Conservation (phyloP, 2,888 invertebrate genomes). For the Drosophila multiciliata region DNA sequence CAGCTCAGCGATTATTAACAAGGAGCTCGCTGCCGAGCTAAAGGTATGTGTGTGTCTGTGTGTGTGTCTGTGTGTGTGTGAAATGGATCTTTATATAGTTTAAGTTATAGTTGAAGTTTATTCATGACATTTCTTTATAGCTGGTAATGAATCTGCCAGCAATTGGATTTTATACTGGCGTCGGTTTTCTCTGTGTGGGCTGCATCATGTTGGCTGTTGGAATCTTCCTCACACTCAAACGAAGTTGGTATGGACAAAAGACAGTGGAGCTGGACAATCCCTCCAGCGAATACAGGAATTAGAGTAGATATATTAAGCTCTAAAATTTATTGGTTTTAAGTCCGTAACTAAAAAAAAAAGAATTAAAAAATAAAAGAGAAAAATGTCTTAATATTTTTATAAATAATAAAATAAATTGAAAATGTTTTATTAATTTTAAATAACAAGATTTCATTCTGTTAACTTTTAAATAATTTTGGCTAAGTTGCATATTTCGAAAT, state of each 20-base stretch:
- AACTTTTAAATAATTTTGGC: background rate
- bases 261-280: constrained; percentile 24
- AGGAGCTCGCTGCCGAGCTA: constrained; percentile 69
- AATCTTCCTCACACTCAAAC: constrained; percentile 63
- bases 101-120: background rate
- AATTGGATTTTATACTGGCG: constrained; percentile 74
- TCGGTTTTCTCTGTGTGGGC: constrained; percentile 74
- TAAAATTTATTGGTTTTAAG: background rate
- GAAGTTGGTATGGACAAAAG: constrained; percentile 74
- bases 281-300: no score
- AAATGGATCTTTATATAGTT: background rate
- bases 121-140: constrained; percentile 51
- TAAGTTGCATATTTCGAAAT: background rate
- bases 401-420: background rate
- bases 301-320: background rate
- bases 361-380: background rate
- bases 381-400: background rate
- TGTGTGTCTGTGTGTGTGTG: constrained; percentile 37
- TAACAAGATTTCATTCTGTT: background rate
- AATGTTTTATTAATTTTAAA: background rate
- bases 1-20: constrained; percentile 64
- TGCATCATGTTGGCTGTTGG: constrained; percentile 65
- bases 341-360: background rate
- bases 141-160: constrained; percentile 70
- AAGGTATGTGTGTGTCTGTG: constrained; percentile 48